Evolutionary conservation across 1,140 invertebrate species (phyloP), one percentile per base, ranked within the genome.

Genomic region (Achroia grisella): DNA sequence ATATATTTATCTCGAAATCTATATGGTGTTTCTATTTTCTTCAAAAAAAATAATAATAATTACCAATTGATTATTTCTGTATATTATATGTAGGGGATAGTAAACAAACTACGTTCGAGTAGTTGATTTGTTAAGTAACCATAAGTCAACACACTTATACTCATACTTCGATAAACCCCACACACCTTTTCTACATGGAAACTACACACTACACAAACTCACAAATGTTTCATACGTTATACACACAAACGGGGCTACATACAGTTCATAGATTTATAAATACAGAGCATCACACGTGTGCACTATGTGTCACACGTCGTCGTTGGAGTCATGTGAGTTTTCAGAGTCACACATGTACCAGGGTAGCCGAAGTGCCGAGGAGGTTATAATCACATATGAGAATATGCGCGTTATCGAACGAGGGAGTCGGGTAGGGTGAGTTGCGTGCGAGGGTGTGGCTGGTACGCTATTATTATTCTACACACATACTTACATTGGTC

Each of bases 271-370:
- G 6, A 23, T 23, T 23, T n/a, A n/a, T n/a, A n/a, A n/a, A 23
- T 23, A 23, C 17, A 23, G 6, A 23, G 10, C 14, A 17, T 40
- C 44, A 52, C 52, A 64, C 42, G 49, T 61, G 56, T 56, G 48
- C 49, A 40, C 33, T 51, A 54, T 45, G 46, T 64, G 56, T 68
- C 62, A 67, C 47, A 23, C 6, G 6, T 23, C 6, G 55, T 51
- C 59, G 42, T 49, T 59, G 62, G 61, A 62, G 62, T 55, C 71
- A 80, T 80, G 76, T 80, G 74, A 80, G 72, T 76, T 74, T 62
- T 63, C 48, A 48, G 54, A 68, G 68, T 72, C 72, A 81, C 74
- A 69, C 71, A 68, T 78, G 72, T 74, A 81, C 77, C 49, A 74
- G 72, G 77, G 31, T 5, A 48, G 28, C 62, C 72, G 53, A 54